Evolutionary conservation across 2,888 invertebrate genomes (phyloP), one percentile per base, ranked within the genome.

Genomic region (Andrena bucephala): DNA sequence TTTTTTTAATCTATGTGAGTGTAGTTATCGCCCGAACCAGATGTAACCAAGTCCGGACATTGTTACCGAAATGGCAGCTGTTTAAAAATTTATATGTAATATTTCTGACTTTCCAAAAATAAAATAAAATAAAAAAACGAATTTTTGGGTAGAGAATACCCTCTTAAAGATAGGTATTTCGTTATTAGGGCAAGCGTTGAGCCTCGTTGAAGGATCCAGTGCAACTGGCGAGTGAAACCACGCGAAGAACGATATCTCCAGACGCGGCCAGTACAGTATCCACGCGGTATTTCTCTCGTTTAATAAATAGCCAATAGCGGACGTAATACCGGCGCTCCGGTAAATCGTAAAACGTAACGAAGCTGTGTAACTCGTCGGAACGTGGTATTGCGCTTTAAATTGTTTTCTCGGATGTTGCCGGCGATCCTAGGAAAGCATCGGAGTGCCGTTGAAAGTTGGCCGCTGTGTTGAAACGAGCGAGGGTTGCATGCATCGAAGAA

Each of bases 261-360:
- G 42, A 42, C 42, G 42, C 42, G 42, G 42, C 42, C 42, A 13
- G 16, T 1, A 13, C 42, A 16, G 42, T 42, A 42, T 42, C 16
- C 42, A 48, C 42, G n/a, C 27, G 62, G 42, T 36, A 29, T 71
- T 81, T 81, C 72, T 68, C 65, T 76, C 72, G 81, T 77, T 73
- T 81, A 83, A 83, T 81, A 81, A 77, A 83, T 83, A 81, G 77
- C 82, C 83, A 76, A 81, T 83, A 72, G 60, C 63, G 83, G 54
- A 20, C 71, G 82, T 77, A 77, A 83, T 83, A 83, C 77, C 82
- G 48, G 65, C 72, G 20, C n/a, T 42, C 42, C 71, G 69, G 65
- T 81, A 82, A 83, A 83, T 77, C 82, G 83, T 81, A 81, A 83
- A 83, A 72, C 69, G 83, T 66, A 83, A 83, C 77, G 72, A 81